These are phyloP conservation scores for Drosophila meridionalis DNA, from an alignment of 2,888 invertebrate species.

Conservation along the genomic window DNA sequence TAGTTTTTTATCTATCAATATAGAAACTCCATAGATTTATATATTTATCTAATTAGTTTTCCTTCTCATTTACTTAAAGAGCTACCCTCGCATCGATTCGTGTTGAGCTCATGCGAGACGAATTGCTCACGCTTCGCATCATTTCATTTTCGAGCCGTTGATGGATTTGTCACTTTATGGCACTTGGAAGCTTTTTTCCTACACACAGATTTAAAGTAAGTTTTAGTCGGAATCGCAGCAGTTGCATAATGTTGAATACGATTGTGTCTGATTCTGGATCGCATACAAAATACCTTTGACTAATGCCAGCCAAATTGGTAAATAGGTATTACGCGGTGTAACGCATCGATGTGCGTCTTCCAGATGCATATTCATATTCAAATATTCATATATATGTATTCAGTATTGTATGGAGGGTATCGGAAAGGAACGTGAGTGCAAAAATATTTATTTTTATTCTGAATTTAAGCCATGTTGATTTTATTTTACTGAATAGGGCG, in stretches of 20 bases:
- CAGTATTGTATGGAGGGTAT: not conserved
- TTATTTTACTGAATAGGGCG: no score
- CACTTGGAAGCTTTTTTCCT: slow-evolving; percentile 35
- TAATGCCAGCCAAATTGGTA: slow-evolving; percentile 4
- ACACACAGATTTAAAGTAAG: slow-evolving; percentile 12
- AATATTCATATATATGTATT: not conserved
- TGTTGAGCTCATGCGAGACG: slow-evolving; percentile 52
- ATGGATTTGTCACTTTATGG: slow-evolving; percentile 74
- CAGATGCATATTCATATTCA: not conserved
- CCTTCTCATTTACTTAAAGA: no score
- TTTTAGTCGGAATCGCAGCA: not conserved
- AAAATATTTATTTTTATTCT: no score
- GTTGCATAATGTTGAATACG: slow-evolving; percentile 7
- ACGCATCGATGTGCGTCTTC: not conserved
- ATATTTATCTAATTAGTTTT: not conserved
- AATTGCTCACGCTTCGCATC: slow-evolving; percentile 69
- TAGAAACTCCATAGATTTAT: not conserved
- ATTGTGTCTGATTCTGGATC: slow-evolving; percentile 2
- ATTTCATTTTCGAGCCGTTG: slow-evolving; percentile 64
- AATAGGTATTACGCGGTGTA: not conserved
- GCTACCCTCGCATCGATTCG: slow-evolving; percentile 35
- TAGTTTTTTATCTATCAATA: no score
- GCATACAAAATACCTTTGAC: slow-evolving; percentile 2
- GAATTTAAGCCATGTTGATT: no score
- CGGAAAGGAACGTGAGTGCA: no score